These are phyloP conservation scores for Marisa cornuarietis DNA, from an alignment of 1,140 invertebrate species.

Conservation along the genomic window DNA sequence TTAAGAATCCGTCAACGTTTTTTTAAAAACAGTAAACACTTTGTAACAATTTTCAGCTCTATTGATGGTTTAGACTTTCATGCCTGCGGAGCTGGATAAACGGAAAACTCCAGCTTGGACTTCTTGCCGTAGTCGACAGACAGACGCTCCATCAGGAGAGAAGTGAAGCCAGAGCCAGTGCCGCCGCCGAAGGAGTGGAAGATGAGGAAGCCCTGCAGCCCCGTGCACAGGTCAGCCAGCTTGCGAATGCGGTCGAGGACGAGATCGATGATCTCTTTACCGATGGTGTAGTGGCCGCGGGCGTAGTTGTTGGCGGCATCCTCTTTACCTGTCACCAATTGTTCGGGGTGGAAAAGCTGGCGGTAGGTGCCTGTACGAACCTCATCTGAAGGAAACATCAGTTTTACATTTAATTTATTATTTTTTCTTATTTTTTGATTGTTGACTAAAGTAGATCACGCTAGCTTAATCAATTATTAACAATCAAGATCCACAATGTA, in stretches of 20 bases:
- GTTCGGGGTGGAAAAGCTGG: slow-evolving; percentile 71
- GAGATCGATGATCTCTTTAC: slow-evolving; percentile 75
- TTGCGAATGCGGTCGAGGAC: slow-evolving; percentile 74
- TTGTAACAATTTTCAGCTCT: no score
- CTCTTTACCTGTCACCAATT: slow-evolving; percentile 72
- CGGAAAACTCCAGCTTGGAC: no score
- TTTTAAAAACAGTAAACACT: no score
- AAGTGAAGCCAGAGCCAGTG: no score
- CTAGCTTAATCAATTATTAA: slow-evolving; percentile 66
- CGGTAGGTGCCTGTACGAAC: slow-evolving; percentile 73
- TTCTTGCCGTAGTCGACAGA: no score
- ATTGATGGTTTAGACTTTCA: no score
- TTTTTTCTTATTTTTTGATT: slow-evolving; percentile 33
- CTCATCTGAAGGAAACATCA: slow-evolving; percentile 66
- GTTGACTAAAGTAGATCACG: slow-evolving; percentile 59
- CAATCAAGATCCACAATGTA: not conserved
- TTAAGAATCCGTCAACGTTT: no score
- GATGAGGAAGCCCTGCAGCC: slow-evolving; percentile 23
- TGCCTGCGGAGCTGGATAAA: not conserved
- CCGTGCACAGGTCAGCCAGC: slow-evolving; percentile 65
- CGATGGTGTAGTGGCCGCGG: slow-evolving; percentile 61
- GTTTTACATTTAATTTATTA: slow-evolving; percentile 58
- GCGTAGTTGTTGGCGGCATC: slow-evolving; percentile 17
- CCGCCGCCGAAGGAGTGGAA: no score
- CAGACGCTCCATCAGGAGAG: no score